These are phyloP conservation scores for Coecobrya sp. DNA, from an alignment of 2,888 invertebrate species.

Conservation along the genomic window DNA sequence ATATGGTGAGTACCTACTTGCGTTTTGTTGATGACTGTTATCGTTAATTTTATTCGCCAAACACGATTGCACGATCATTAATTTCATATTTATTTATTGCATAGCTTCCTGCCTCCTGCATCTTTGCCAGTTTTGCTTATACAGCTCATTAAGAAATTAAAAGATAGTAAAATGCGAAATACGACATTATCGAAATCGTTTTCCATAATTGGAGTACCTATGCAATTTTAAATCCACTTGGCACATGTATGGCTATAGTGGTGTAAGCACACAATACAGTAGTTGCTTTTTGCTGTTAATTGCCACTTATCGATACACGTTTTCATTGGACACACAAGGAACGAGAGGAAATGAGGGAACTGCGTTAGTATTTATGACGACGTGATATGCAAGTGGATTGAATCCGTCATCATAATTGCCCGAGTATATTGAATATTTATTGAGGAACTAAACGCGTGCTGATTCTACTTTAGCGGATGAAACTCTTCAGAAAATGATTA, in stretches of 20 bases:
- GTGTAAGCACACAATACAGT: not conserved
- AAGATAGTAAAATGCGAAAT: conserved; percentile 28
- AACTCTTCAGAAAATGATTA: not conserved
- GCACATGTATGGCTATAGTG: no score
- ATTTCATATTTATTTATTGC: conserved; percentile 35
- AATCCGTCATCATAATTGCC: conserved; percentile 37
- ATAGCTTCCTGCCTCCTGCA: no score
- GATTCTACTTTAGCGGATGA: not conserved
- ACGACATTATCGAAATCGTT: conserved; percentile 34
- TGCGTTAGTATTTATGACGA: not conserved
- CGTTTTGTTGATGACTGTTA: conserved; percentile 24
- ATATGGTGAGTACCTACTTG: not conserved
- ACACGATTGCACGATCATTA: conserved; percentile 53
- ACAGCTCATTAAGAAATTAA: conserved; percentile 26
- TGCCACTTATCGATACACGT: not conserved
- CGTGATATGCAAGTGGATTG: conserved; percentile 5
- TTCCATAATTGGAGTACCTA: conserved; percentile 30
- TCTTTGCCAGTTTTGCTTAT: not conserved
- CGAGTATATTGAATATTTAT: conserved; percentile 4
- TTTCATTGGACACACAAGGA: not conserved
- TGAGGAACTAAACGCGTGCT: not conserved
- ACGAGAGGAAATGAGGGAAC: conserved; percentile 41
- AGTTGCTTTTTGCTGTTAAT: not conserved
- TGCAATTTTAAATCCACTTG: not conserved
- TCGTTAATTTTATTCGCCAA: not conserved